A percentile compares a stretch with the other conserved stretches of the same genome.
phyloP scores from a whole-genome alignment of 2,888 invertebrate genomes.

The Diaperis boleti region DNA sequence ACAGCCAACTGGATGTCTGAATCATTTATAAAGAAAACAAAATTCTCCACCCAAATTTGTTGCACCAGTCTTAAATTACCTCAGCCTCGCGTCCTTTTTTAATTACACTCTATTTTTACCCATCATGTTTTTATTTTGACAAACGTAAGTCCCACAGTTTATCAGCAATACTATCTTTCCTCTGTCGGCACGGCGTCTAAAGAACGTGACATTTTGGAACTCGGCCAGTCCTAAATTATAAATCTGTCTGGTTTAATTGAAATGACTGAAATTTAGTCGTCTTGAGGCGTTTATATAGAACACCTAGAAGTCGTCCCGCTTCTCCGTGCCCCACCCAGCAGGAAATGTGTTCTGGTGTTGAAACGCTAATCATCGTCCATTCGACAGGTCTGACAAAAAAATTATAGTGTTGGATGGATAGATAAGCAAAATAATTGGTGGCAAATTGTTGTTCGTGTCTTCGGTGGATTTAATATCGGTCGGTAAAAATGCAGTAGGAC shows the following conservation, averaged over 20 bases:
- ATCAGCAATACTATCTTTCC: slow-evolving; percentile 13
- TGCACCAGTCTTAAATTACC: background rate
- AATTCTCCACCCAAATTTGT: background rate
- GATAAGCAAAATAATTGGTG: slow-evolving; percentile 21
- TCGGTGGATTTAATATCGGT: slow-evolving; percentile 13
- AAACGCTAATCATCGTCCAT: too few species aligned
- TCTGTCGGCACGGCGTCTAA: slow-evolving; percentile 6
- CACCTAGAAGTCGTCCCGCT: too few species aligned
- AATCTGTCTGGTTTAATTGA: slow-evolving; percentile 11
- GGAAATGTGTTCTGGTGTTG: slow-evolving; percentile 16
- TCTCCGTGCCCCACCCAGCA: slow-evolving; percentile 17
- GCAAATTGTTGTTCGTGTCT: slow-evolving; percentile 13
- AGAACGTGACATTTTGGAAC: slow-evolving; percentile 23
- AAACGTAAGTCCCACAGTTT: background rate
- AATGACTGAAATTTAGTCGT: slow-evolving; percentile 19
- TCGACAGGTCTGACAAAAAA: slow-evolving; percentile 29
- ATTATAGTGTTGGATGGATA: slow-evolving; percentile 12
- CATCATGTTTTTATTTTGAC: background rate
- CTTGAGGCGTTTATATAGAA: background rate
- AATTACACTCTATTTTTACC: background rate
- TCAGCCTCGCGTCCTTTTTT: background rate
- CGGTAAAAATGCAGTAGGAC: background rate
- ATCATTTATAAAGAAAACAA: too few species aligned
- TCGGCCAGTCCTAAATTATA: slow-evolving; percentile 26
- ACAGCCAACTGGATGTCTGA: too few species aligned